Conservation (phyloP, 2,888 invertebrate genomes). For the Drosophila infuscata region DNA sequence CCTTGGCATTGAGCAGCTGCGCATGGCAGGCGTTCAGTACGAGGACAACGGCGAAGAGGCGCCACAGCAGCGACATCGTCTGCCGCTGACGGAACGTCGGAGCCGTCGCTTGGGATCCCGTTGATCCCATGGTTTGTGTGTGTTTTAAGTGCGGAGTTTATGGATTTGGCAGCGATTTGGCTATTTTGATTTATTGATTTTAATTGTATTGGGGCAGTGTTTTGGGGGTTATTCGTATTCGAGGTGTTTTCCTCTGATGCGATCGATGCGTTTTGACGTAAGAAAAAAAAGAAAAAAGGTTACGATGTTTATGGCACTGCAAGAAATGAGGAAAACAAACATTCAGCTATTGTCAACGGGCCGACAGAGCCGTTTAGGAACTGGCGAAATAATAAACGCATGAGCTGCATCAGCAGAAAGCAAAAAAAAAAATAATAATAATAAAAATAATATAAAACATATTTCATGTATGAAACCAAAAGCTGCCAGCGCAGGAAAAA, state of each 20-base stretch:
- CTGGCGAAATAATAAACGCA: constrained; percentile 30
- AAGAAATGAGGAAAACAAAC: constrained; percentile 30
- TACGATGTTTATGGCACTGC: constrained; percentile 68
- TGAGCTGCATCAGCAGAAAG: constrained; percentile 49
- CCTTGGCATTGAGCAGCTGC: constrained; percentile 67
- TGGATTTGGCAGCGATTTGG: constrained; percentile 60
- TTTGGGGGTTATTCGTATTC: constrained; percentile 58
- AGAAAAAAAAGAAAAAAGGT: constrained; percentile 24
- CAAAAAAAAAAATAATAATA: constrained; percentile 1
- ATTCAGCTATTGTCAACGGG: constrained; percentile 21
- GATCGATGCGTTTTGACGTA: constrained; percentile 23
- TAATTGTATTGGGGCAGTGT: constrained; percentile 50
- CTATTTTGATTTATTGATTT: constrained; percentile 30
- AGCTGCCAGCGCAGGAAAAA: constrained; percentile 26
- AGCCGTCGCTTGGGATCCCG: constrained; percentile 64
- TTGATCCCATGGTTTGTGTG: constrained; percentile 63
- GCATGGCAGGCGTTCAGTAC: constrained; percentile 64
- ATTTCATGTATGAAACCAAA: constrained; percentile 37
- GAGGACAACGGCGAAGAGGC: constrained; percentile 63
- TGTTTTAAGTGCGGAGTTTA: constrained; percentile 8
- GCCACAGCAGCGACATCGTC: constrained; percentile 65
- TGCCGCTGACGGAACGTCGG: constrained; percentile 45
- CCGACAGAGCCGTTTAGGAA: constrained; percentile 15
- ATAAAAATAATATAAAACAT: constrained; percentile 14
- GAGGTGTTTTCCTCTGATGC: constrained; percentile 46